Evolutionary conservation across 2,113 vertebrate genomes (phyloP).

Genomic region (Azemiops feae): DNA sequence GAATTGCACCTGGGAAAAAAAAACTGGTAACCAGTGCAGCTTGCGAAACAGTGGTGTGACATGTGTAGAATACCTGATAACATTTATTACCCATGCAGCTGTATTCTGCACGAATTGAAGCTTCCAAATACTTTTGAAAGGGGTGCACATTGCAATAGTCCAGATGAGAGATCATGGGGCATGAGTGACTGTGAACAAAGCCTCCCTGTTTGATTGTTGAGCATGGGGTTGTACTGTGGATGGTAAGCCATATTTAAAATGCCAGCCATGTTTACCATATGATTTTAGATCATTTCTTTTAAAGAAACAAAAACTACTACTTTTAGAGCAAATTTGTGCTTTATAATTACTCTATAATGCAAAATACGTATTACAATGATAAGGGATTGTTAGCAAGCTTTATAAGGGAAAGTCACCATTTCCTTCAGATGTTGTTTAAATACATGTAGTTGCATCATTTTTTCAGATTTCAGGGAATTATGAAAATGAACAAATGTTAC

Average conservation of each 20-base stretch:
- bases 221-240: neutral
- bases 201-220: neutral
- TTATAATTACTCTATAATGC: neutral
- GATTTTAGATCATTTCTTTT: neutral
- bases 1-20: neutral
- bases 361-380: neutral
- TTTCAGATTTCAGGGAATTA: neutral
- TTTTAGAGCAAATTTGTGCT: neutral
- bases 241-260: neutral
- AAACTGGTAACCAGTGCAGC: neutral
- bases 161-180: neutral
- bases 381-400: neutral
- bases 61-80: neutral
- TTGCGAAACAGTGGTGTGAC: neutral
- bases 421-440: constrained; percentile 41
- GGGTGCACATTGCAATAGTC: neutral
- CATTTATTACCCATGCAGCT: neutral
- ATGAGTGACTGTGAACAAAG: neutral
- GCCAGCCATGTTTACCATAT: neutral
- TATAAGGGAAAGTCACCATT: neutral
- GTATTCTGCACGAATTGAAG: neutral
- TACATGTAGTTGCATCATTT: neutral
- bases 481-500: constrained; percentile 41
- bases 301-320: rapidly evolving
- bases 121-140: neutral